Conservation (phyloP, 64 coral and sea anemone genomes). For the Pocillopora damicornis region DNA sequence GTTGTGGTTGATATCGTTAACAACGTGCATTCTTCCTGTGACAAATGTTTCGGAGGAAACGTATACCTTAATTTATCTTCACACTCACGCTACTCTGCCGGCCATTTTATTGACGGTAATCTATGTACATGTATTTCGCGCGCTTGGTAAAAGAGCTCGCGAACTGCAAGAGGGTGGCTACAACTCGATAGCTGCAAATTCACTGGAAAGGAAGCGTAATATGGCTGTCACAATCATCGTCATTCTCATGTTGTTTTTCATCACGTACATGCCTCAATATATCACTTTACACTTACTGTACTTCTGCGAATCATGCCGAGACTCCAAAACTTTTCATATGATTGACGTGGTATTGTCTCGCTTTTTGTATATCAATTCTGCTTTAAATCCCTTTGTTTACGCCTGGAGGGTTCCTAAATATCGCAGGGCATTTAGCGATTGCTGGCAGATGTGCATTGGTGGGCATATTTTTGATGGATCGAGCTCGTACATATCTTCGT, state of each 20-base stretch:
- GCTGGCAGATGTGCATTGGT: neutral
- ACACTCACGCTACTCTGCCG: neutral
- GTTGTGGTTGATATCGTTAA: neutral
- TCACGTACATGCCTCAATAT: neutral
- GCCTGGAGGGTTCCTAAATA: neutral
- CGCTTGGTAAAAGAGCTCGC: neutral
- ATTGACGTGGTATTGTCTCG: neutral
- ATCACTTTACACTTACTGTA: neutral
- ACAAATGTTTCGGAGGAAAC: neutral
- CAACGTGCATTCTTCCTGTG: neutral
- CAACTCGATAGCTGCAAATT: neutral
- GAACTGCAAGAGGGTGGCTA: neutral
- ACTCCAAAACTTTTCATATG: neutral
- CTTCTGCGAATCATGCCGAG: neutral
- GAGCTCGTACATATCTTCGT: too few species aligned
- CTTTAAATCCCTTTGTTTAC: neutral
- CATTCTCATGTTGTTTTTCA: neutral
- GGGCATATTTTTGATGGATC: too few species aligned
- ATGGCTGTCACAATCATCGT: neutral
- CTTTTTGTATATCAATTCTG: neutral
- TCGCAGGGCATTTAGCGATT: neutral
- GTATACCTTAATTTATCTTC: neutral
- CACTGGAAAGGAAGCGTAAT: neutral
- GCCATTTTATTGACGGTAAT: neutral
- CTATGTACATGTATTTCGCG: neutral